These are phyloP conservation scores for Heterotilapia buettikoferi DNA, from an alignment of 2,113 vertebrate genomes.

Conservation along the genomic window DNA sequence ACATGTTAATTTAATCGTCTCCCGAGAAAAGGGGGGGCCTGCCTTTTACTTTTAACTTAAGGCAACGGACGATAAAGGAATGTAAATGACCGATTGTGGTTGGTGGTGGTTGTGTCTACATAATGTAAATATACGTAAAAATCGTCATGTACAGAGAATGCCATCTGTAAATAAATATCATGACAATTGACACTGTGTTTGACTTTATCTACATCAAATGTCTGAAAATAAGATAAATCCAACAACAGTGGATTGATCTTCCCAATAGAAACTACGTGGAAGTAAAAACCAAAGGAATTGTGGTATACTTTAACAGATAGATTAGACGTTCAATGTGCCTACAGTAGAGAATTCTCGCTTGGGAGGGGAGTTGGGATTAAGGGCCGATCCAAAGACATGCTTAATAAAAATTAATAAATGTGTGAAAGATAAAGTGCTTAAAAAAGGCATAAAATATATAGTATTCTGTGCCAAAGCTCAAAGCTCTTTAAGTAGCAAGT, in stretches of 20 bases:
- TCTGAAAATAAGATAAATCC: constrained; percentile 5
- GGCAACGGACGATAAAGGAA: neutral
- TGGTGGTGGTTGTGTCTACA: constrained; percentile 11
- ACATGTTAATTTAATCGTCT: constrained; percentile 41
- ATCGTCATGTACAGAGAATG: constrained; percentile 23
- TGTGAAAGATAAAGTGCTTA: neutral
- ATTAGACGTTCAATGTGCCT: neutral
- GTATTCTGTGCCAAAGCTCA: neutral
- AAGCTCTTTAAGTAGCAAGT: neutral
- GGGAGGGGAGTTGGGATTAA: neutral
- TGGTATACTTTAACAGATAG: neutral
- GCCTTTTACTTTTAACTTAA: constrained; percentile 41
- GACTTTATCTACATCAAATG: neutral
- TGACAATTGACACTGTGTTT: neutral
- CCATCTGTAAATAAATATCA: constrained; percentile 67
- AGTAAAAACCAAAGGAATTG: neutral
- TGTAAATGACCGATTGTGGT: neutral
- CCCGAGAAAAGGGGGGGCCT: neutral
- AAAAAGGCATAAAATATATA: neutral
- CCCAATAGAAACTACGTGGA: neutral
- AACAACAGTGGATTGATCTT: neutral
- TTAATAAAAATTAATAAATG: neutral
- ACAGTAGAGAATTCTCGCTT: neutral
- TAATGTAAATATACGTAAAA: constrained; percentile 44
- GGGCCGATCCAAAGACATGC: neutral